A percentile compares a stretch with the other conserved stretches of the same genome.
Evolutionary conservation across 1,140 invertebrate species (phyloP).

Genomic region (Leptopilina boulardi): DNA sequence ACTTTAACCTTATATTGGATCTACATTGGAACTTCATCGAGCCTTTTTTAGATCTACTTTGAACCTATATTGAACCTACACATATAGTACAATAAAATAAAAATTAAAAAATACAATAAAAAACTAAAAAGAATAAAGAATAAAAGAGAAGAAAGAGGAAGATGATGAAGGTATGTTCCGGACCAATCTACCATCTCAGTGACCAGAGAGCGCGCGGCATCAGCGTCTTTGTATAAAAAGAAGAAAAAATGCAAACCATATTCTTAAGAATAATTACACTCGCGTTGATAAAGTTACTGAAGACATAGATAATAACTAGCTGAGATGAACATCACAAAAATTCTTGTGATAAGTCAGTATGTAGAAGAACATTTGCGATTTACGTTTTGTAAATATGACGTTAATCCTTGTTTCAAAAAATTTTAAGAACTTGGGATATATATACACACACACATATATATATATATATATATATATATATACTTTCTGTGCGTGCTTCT

Average conservation of each 20-base stretch:
- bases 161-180: not conserved
- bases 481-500: not conserved
- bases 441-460: not conserved
- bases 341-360: slow-evolving; percentile 5
- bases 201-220: not conserved
- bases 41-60: too few species aligned
- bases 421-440: not conserved
- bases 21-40: too few species aligned
- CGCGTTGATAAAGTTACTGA: slow-evolving; percentile 3
- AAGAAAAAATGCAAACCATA: not conserved
- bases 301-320: not conserved
- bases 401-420: slow-evolving; percentile 10
- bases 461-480: not conserved
- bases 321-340: slow-evolving; percentile 7
- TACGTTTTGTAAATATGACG: slow-evolving; percentile 14
- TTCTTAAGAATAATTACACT: slow-evolving; percentile 14
- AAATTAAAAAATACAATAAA: not conserved
- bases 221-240: not conserved
- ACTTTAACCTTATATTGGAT: too few species aligned
- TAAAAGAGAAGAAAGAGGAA: not conserved
- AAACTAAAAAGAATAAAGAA: not conserved
- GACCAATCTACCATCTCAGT: slow-evolving; percentile 13
- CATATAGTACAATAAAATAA: too few species aligned
- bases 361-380: not conserved
- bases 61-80: too few species aligned